Base-by-base conservation (phyloP, 2,888 invertebrate species). In the Tetragonisca angustula region DNA sequence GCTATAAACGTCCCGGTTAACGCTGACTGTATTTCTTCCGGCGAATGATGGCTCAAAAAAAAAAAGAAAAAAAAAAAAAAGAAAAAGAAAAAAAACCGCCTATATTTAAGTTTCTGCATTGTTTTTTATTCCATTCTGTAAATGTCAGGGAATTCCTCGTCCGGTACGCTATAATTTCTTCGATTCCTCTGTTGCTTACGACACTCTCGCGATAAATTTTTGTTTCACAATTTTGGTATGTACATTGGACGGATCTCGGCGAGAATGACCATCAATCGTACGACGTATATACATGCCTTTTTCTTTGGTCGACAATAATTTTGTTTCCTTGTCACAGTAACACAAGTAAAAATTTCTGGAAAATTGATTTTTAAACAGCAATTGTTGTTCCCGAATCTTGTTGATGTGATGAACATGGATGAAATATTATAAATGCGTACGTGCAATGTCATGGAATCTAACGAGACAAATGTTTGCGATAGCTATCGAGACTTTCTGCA, bases 1-100 rank as follows among this genome's bases (percentile, higher is more conserved):
- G 81, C 81, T 68, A 84, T 89, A 89, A 89, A 89, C 50, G 85
- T 89, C 90, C 54, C 79, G 64, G 21, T 73, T 76, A 87, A 87
- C 75, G 77, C 61, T n/a, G 70, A 78, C 76, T 67, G 49, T 85
- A 87, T 89, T 89, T 88, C 88, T 86, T 78, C 81, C 75, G 76
- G 68, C 67, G 85, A 79, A 83, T 79, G 81, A 69, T 27, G 54
- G 64, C 69, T 13, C 43, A 43, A 27, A 27, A 27, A 27, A 27
- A 27, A 2, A 27, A 43, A 27, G 2, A 27, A 27, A 27, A 27
- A 2, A 27, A 43, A 27, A 27, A 27, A 27, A 27, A 27, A 2
- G 2, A 27, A 27, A 27, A 27, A 27, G 2, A 2, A 27, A 79
- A 88, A 85, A 84, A 79, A 85, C 80, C 27, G 75, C 64, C 61